Conservation (phyloP, 1,140 invertebrate genomes). For the Pogonomyrmex barbatus region DNA sequence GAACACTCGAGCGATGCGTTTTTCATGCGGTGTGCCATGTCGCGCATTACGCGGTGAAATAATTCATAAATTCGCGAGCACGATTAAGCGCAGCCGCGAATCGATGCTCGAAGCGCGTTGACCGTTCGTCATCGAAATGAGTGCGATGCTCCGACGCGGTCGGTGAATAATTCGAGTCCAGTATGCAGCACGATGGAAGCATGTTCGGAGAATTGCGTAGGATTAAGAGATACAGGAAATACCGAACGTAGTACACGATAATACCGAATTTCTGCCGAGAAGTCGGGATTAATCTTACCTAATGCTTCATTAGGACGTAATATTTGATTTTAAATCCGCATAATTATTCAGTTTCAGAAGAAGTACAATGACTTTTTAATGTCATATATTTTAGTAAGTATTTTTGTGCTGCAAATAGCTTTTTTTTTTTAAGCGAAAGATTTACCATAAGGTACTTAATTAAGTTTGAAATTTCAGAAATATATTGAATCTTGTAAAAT, state of each 20-base stretch:
- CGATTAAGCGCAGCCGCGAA: constrained; percentile 39
- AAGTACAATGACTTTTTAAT: background rate
- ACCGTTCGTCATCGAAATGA: constrained; percentile 58
- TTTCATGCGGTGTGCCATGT: constrained; percentile 29
- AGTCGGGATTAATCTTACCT: constrained; percentile 27
- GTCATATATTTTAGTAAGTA: background rate
- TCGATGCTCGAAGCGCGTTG: constrained; percentile 48
- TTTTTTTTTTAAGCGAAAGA: background rate
- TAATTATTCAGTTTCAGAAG: background rate
- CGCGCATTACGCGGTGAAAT: constrained; percentile 49
- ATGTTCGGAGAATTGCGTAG: constrained; percentile 48
- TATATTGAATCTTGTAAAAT: background rate
- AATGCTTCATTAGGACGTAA: background rate
- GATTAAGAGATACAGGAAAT: constrained; percentile 51
- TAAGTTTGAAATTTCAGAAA: background rate
- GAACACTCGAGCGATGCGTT: constrained; percentile 35
- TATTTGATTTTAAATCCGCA: background rate
- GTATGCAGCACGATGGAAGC: constrained; percentile 8
- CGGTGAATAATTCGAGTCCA: constrained; percentile 50
- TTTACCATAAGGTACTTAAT: background rate
- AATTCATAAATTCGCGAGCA: constrained; percentile 52
- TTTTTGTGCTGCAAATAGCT: background rate
- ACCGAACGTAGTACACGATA: background rate
- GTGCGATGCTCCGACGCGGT: constrained; percentile 26
- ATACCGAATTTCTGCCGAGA: background rate